Percentiles rank a stretch among this genome's conserved stretches.
phyloP scores from a whole-genome alignment of 2,113 vertebrate species.

The Fulmarus glacialis region DNA sequence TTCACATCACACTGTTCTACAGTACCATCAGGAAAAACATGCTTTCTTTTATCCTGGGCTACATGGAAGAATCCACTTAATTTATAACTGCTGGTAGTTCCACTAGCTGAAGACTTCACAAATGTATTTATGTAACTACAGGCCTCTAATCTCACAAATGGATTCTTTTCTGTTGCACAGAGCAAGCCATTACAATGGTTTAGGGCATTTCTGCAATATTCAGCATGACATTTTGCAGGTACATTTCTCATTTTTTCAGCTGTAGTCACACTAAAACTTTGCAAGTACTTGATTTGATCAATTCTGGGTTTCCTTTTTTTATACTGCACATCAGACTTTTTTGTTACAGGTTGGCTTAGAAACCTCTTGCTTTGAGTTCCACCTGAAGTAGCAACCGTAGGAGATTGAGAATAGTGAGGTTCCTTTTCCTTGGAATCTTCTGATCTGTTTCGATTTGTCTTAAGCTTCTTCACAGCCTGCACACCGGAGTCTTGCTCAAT shows the following conservation, averaged over 20 bases:
- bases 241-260: slow-evolving; percentile 13
- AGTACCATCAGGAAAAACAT: background rate
- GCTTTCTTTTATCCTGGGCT: slow-evolving; percentile 33
- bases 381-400: slow-evolving; percentile 6
- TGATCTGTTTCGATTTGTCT: background rate
- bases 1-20: slow-evolving; percentile 1
- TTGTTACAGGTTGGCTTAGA: slow-evolving; percentile 1
- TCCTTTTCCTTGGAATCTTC: slow-evolving; percentile 27
- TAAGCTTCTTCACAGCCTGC: slow-evolving; percentile 32
- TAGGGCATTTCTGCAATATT: background rate
- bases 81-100: slow-evolving; percentile 3
- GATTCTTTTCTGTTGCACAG: slow-evolving; percentile 52
- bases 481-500: background rate
- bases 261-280: background rate
- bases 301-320: slow-evolving; percentile 10
- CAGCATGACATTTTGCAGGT: slow-evolving; percentile 9
- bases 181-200: background rate
- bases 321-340: background rate
- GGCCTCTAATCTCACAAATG: slow-evolving; percentile 57
- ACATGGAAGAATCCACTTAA: slow-evolving; percentile 28
- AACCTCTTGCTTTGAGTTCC: slow-evolving; percentile 19
- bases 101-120: slow-evolving; percentile 43
- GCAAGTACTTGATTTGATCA: slow-evolving; percentile 8
- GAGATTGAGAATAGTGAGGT: slow-evolving; percentile 9
- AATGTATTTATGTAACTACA: slow-evolving; percentile 53